phyloP scores from a whole-genome alignment of 1,140 invertebrate species.

The Paramacrobiotus metropolitanus region DNA sequence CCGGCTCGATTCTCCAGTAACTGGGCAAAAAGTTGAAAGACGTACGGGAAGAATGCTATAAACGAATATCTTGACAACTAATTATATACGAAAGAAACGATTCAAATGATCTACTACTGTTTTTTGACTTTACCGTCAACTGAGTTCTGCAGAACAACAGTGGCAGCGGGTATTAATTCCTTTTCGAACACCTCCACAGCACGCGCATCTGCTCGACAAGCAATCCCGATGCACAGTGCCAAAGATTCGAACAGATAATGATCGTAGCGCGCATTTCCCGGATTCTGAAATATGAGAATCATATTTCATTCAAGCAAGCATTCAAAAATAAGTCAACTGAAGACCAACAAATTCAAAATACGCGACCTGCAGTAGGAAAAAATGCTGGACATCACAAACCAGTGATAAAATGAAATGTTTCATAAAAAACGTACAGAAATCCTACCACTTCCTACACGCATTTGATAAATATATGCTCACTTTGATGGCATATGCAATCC shows the following conservation, averaged over 20 bases:
- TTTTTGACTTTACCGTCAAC: constrained; percentile 41
- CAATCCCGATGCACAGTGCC: constrained; percentile 56
- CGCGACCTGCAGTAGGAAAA: too few relatives aligned
- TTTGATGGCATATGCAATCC: constrained; percentile 55
- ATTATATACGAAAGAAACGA: background rate
- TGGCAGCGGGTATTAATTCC: constrained; percentile 71
- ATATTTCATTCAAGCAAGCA: background rate
- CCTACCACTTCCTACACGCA: too few relatives aligned
- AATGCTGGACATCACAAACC: too few relatives aligned
- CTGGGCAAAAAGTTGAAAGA: constrained; percentile 82
- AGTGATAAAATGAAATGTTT: too few relatives aligned
- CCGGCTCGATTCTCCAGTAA: constrained; percentile 51
- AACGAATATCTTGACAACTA: constrained; percentile 12
- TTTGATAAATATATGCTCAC: too few relatives aligned
- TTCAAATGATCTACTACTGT: constrained; percentile 1
- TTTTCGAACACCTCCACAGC: constrained; percentile 71
- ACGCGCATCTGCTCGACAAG: constrained; percentile 49
- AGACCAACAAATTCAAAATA: too few relatives aligned
- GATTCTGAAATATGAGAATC: constrained; percentile 36
- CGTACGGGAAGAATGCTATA: constrained; percentile 84
- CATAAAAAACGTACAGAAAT: too few relatives aligned
- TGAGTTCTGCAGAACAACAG: constrained; percentile 72
- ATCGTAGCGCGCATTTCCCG: constrained; percentile 86
- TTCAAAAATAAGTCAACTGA: too few relatives aligned
- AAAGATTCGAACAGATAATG: constrained; percentile 89